A percentile compares a stretch with the other conserved stretches of the same genome.
These are phyloP conservation scores for Calcarius ornatus DNA, from an alignment of 2,113 vertebrate genomes.

Conservation along the genomic window DNA sequence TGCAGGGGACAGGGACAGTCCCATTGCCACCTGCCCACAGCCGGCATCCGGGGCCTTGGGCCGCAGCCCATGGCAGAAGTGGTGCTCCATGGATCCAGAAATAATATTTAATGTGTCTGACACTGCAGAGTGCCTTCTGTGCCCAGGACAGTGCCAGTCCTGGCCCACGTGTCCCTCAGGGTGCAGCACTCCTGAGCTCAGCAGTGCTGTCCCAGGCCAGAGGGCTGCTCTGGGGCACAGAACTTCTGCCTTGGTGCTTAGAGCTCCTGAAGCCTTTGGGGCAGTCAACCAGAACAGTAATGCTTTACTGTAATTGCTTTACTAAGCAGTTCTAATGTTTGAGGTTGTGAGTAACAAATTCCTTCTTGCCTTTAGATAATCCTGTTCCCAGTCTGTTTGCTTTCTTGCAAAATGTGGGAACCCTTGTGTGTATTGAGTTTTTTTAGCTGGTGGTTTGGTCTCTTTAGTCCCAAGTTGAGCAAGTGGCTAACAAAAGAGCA, in stretches of 20 bases:
- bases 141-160: background rate
- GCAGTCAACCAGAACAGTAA: background rate
- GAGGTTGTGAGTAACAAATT: background rate
- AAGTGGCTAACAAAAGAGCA: background rate
- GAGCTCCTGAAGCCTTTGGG: background rate
- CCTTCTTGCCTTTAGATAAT: background rate
- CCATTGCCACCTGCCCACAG: background rate
- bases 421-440: background rate
- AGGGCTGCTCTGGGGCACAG: background rate
- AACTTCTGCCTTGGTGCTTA: background rate
- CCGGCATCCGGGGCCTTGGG: background rate
- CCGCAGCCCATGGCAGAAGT: background rate
- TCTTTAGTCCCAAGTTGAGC: background rate
- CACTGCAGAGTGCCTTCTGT: background rate
- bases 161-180: background rate
- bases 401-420: slow-evolving; percentile 10
- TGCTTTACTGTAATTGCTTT: background rate
- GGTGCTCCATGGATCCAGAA: too few relatives aligned
- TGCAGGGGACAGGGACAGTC: background rate
- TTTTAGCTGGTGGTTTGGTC: background rate
- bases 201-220: background rate
- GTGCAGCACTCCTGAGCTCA: background rate
- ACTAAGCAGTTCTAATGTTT: background rate
- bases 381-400: background rate
- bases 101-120: fast-evolving